Conservation (phyloP, 2,797 vertebrate species). For the Sebastes umbrosus region DNA sequence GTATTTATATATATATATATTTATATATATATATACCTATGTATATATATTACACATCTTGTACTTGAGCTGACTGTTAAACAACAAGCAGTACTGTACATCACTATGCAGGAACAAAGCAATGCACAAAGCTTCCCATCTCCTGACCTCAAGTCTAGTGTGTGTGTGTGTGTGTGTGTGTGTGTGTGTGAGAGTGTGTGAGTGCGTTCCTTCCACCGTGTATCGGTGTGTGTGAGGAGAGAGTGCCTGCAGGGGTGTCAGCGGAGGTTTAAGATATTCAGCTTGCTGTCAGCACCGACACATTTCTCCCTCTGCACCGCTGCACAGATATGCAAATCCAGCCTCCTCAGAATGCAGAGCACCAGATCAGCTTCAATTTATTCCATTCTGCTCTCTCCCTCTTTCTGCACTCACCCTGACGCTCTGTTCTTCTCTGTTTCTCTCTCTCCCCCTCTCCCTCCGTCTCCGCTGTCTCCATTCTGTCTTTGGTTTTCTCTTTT, state of each 20-base stretch:
- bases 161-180: constrained; percentile 13
- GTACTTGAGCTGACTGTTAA: constrained; percentile 78
- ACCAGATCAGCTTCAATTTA: constrained; percentile 86
- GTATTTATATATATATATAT: no score
- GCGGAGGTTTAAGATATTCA: constrained; percentile 82
- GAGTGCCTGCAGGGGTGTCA: constrained; percentile 79
- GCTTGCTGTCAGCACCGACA: constrained; percentile 84
- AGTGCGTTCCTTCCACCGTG: constrained; percentile 45
- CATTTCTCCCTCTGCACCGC: constrained; percentile 85
- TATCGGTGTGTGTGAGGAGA: constrained; percentile 58
- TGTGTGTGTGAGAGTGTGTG: neutral
- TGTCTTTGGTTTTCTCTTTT: constrained; percentile 73
- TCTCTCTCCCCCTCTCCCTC: neutral
- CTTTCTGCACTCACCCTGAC: constrained; percentile 53
- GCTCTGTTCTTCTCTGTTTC: constrained; percentile 46
- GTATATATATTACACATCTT: constrained; percentile 24
- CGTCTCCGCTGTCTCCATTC: neutral
- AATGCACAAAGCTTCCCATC: constrained; percentile 71
- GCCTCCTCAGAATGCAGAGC: constrained; percentile 82
- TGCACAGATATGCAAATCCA: constrained; percentile 86
- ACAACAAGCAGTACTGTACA: constrained; percentile 77
- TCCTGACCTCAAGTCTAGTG: constrained; percentile 70
- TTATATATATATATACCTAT: neutral
- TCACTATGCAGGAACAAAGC: constrained; percentile 74
- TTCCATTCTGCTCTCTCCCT: constrained; percentile 74